Evolutionary conservation across 2,888 invertebrate genomes (phyloP).

Genomic region (Nowickia ferox): DNA sequence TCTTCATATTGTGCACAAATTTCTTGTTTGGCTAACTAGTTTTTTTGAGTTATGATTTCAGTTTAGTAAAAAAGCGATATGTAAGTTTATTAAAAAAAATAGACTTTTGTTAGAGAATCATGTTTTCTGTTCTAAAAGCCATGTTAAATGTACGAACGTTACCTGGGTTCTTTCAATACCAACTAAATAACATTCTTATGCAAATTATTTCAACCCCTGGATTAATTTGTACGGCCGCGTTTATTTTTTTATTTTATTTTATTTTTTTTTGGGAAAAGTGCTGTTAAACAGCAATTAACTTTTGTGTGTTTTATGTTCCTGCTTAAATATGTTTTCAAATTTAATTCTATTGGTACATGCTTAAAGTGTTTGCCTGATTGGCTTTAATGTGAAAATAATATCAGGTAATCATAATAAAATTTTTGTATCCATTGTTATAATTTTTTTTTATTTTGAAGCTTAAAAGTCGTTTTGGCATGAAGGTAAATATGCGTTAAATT

Average conservation of each 20-base stretch:
- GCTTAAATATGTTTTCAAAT: conserved; percentile 2
- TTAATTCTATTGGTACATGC: neutral
- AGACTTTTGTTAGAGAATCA: too few relatives aligned
- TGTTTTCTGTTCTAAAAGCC: too few relatives aligned
- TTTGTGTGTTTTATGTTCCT: conserved; percentile 3
- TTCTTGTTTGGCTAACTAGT: too few relatives aligned
- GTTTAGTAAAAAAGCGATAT: too few relatives aligned
- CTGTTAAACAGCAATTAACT: conserved; percentile 36
- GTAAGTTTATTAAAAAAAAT: too few relatives aligned
- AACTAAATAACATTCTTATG: conserved; percentile 9
- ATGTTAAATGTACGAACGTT: neutral
- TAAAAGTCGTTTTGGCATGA: neutral
- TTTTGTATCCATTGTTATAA: neutral
- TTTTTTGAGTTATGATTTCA: too few relatives aligned
- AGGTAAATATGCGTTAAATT: neutral
- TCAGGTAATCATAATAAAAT: neutral
- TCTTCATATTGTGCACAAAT: too few relatives aligned
- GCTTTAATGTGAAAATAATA: conserved; percentile 8
- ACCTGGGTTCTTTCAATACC: neutral
- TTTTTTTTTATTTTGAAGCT: conserved; percentile 5
- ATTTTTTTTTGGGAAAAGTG: neutral
- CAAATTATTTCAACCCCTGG: conserved; percentile 10
- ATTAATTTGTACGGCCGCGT: neutral
- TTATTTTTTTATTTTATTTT: neutral
- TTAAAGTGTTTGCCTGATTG: neutral